Evolutionary conservation across 2,113 vertebrate species (phyloP), one percentile per base, ranked within the genome.

Genomic region (Strigops habroptila): DNA sequence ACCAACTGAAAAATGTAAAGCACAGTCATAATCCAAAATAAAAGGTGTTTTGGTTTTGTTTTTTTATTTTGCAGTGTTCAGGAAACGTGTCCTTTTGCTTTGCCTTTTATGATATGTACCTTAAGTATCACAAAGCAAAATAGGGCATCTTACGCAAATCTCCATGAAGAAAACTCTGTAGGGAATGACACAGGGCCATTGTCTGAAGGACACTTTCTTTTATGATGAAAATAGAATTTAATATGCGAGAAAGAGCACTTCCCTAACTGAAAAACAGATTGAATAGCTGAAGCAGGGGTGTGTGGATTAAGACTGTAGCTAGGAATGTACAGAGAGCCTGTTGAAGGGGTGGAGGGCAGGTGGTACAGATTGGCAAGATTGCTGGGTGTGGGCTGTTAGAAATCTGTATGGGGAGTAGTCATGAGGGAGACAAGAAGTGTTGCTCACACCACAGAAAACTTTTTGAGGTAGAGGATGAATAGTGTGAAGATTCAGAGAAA

Each of bases 281-380:
- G 95, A 88, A 69, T 94, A 92, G 37, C 88, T 93, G 94, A 91
- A 95, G 90, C 90, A 97, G 93, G 94, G 86, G 81, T 73, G 93
- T 91, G 57, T 91, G 73, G 95, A 95, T 97, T 81, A 95, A 91
- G 93, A 86, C 63, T 80, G 91, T 77, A 92, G 63, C 90, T 84
- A 92, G 95, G 91, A 95, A 95, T 69, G 94, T 76, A 95, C 65
- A 91, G 86, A 93, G 95, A 97, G 96, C 52, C 93, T 97, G 96
- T 93, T 97, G 96, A 96, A 96, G 93, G 82, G 94, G 96, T 97
- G 96, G 96, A 97, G 95, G 95, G 96, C 96, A 97, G 96, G 95
- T 97, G 96, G 96, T 87, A 90, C 33, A 6, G 53, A 64, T 96
- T 97, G 95, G 94, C 95, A 96, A 85, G 70, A 65, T 24, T 65